Percentiles rank a stretch among this genome's conserved stretches.
These are phyloP conservation scores for Phoeniculus purpureus DNA, from an alignment of 2,797 vertebrate genomes.

Conservation along the genomic window DNA sequence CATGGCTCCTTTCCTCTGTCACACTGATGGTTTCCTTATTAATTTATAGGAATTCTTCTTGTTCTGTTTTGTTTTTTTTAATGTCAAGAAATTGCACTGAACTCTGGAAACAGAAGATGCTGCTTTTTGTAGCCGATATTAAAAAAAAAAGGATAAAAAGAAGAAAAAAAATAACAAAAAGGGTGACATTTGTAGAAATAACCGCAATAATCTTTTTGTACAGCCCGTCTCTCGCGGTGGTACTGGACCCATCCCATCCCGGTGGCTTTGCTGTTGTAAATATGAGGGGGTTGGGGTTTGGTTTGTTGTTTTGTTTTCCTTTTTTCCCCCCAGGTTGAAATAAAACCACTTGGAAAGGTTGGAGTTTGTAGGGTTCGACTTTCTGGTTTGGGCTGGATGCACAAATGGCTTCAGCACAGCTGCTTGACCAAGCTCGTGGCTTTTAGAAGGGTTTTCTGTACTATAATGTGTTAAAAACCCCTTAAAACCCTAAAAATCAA, in stretches of 20 bases:
- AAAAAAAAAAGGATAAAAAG: no score
- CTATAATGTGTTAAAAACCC: slow-evolving; percentile 71
- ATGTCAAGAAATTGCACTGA: slow-evolving; percentile 96
- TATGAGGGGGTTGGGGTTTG: slow-evolving; percentile 60
- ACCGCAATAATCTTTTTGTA: slow-evolving; percentile 98
- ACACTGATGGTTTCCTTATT: slow-evolving; percentile 78
- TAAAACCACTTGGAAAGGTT: slow-evolving; percentile 81
- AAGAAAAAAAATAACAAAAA: slow-evolving; percentile 21
- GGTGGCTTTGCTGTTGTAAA: slow-evolving; percentile 90
- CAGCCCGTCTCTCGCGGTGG: slow-evolving; percentile 82
- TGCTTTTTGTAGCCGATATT: slow-evolving; percentile 93
- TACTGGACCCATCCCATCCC: slow-evolving; percentile 77
- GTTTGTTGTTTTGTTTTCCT: no score
- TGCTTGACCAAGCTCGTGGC: slow-evolving; percentile 85
- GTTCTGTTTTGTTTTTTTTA: slow-evolving; percentile 60
- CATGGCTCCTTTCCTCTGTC: slow-evolving; percentile 68
- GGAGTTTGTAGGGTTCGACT: slow-evolving; percentile 64
- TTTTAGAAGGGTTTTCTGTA: slow-evolving; percentile 80
- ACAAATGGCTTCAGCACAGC: slow-evolving; percentile 78
- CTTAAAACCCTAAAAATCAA: no score
- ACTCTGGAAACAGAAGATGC: slow-evolving; percentile 89
- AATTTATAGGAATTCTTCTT: slow-evolving; percentile 79
- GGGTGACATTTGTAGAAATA: slow-evolving; percentile 92
- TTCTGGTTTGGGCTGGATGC: slow-evolving; percentile 82
- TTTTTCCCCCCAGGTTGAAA: no score